These are phyloP conservation scores for Argyrosomus japonicus DNA, from an alignment of 2,113 vertebrate species.

Conservation along the genomic window DNA sequence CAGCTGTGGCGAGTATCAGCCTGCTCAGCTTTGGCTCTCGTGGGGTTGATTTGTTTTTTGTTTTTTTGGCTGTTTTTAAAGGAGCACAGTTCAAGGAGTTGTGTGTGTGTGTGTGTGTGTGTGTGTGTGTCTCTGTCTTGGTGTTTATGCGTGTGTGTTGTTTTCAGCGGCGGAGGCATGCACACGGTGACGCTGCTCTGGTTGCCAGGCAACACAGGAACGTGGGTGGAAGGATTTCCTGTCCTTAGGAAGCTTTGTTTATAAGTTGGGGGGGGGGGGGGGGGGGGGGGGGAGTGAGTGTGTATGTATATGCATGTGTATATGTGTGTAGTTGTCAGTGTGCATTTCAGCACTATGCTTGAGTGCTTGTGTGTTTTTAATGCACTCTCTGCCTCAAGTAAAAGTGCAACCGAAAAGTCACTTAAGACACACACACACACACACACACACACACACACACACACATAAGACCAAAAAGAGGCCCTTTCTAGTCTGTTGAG, in stretches of 20 bases:
- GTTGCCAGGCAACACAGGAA: conserved; percentile 79
- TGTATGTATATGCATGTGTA: conserved; percentile 18
- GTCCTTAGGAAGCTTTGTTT: conserved; percentile 82
- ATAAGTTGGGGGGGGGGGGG: conserved; percentile 32
- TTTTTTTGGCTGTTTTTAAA: conserved; percentile 48
- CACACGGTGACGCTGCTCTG: conserved; percentile 76
- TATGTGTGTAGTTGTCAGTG: conserved; percentile 36
- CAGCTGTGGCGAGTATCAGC: conserved; percentile 62
- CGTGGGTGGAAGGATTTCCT: conserved; percentile 85
- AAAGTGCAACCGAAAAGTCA: conserved; percentile 63
- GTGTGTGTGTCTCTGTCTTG: conserved; percentile 18
- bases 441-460: conserved; percentile 6
- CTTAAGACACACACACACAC: conserved; percentile 48
- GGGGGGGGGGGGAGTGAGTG: conserved; percentile 12
- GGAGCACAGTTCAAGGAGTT: conserved; percentile 58
- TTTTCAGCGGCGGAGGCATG: conserved; percentile 70
- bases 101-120: conserved; percentile 21
- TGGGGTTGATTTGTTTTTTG: neutral
- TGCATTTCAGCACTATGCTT: conserved; percentile 53
- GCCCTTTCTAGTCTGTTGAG: conserved; percentile 53
- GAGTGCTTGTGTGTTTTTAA: conserved; percentile 67
- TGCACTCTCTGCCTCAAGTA: conserved; percentile 61
- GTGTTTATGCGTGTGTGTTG: conserved; percentile 50
- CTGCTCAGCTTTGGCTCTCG: conserved; percentile 45
- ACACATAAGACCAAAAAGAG: conserved; percentile 26